Base-by-base conservation (phyloP, 2,888 invertebrate species). In the Cheilosia impressa region DNA sequence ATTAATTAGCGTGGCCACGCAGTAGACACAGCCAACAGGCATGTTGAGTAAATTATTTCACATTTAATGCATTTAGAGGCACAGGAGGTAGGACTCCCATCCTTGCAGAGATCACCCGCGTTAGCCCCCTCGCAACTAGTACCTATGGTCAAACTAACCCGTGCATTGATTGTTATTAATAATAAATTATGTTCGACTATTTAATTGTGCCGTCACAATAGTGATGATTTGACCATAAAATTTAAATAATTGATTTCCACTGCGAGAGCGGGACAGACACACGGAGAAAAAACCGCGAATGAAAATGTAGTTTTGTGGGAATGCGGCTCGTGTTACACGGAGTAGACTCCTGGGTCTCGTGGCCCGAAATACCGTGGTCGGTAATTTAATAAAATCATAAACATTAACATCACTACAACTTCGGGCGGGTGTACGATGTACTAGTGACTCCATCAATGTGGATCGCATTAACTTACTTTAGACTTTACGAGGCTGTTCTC, bases 351-450 rank as follows among this genome's bases (percentile, higher is more conserved):
- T 7, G 15, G 47, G 57, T 57, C 34, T 15, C 10, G 5, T 17
- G 38, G 60, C 41, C 47, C 47, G 27, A 45, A 77, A 72, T 62
- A 53, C 43, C 55, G 45, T 38, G 66, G 50, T 22, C 55, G 58
- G 75, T 75, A 80, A 80, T 84, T 84, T 71, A 71, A 75, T 84
- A 60, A 71, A 84, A 71, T 75, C 63, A 68, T 84, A 71, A 84
- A 80, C 80, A 69, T 69, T 69, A 69, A 47, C 73, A 53, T 62
- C 72, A 62, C 60, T 78, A 55, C 58, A 71, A 60, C 17, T 41
- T 3, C 38, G 34, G 41, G 27, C 60, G n/a, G 65, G 1, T 45
- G 10, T 4, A 19, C 38, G n/a, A 22, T 17, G 7, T 31, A 45
- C 31, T 9, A 31, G 31, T 9, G 31, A 52, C 24, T 10, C 45